Conservation (phyloP, 1,140 invertebrate species). For the Druon quercuslanigerum region DNA sequence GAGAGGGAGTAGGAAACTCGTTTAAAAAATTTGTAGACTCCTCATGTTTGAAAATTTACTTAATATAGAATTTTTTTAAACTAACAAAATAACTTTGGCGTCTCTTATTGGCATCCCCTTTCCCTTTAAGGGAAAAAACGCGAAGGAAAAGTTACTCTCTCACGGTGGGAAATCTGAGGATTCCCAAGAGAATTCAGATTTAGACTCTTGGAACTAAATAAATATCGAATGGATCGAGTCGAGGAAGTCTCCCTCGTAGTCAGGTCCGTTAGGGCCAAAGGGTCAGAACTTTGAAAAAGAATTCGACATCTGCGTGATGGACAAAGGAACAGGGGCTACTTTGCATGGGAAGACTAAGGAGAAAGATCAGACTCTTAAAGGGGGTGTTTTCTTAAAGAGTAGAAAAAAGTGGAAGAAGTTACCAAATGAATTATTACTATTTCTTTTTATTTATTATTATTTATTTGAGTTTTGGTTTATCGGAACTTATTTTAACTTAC, state of each 20-base stretch:
- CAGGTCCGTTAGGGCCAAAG: constrained; percentile 32
- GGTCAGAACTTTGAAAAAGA: constrained; percentile 54
- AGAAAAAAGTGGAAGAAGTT: too few relatives aligned
- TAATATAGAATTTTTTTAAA: too few relatives aligned
- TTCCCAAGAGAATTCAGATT: constrained; percentile 38
- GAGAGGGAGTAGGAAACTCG: too few relatives aligned
- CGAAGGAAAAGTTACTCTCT: constrained; percentile 8
- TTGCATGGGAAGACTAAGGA: constrained; percentile 58
- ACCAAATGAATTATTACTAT: too few relatives aligned
- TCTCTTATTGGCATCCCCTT: constrained; percentile 5
- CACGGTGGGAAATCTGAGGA: constrained; percentile 45
- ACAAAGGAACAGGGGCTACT: constrained; percentile 58
- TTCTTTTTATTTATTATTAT: too few relatives aligned
- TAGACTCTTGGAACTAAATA: constrained; percentile 52
- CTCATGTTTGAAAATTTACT: too few relatives aligned
- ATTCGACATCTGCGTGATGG: constrained; percentile 37
- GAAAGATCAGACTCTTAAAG: neutral
- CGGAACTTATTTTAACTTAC: too few relatives aligned
- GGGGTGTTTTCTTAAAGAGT: too few relatives aligned
- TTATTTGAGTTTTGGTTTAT: too few relatives aligned
- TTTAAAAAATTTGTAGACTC: too few relatives aligned
- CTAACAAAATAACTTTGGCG: neutral
- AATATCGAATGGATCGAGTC: constrained; percentile 55
- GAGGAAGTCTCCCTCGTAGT: constrained; percentile 42
- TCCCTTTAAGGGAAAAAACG: neutral